Conservation (phyloP, 2,113 vertebrate genomes). For the Phasianus colchicus region DNA sequence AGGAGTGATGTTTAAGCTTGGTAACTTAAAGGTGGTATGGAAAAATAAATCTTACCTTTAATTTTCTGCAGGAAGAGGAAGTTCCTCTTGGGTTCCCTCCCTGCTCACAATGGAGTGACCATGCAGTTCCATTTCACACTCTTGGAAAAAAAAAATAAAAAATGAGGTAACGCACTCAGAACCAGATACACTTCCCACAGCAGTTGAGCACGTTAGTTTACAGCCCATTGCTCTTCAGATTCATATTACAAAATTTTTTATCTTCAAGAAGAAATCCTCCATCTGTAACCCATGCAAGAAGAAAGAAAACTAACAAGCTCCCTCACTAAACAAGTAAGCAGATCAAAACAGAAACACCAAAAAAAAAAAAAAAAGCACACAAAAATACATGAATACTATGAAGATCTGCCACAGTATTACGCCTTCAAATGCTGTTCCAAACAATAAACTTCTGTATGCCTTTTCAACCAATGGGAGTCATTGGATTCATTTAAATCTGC, state of each 20-base stretch:
- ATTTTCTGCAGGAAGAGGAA: not conserved
- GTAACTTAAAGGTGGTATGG: not conserved
- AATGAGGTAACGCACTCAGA: not conserved
- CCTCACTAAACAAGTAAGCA: not conserved
- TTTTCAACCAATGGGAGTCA: not conserved
- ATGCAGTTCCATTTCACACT: not conserved
- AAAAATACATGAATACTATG: not conserved
- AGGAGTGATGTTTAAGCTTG: not conserved
- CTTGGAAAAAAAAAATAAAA: not conserved
- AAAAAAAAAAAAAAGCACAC: not conserved
- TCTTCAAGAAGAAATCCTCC: not conserved
- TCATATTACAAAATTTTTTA: not conserved
- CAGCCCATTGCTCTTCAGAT: not conserved
- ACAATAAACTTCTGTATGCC: not conserved
- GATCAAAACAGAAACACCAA: not conserved
- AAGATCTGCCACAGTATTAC: not conserved
- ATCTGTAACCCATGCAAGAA: not conserved
- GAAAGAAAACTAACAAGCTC: not conserved
- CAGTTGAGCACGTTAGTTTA: not conserved
- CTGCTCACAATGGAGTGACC: not conserved
- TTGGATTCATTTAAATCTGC: not conserved
- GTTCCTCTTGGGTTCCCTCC: not conserved
- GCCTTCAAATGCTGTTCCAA: not conserved
- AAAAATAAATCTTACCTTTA: not conserved
- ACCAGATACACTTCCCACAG: not conserved